Conservation (phyloP, 2,113 vertebrate genomes). For the Callipepla squamata region DNA sequence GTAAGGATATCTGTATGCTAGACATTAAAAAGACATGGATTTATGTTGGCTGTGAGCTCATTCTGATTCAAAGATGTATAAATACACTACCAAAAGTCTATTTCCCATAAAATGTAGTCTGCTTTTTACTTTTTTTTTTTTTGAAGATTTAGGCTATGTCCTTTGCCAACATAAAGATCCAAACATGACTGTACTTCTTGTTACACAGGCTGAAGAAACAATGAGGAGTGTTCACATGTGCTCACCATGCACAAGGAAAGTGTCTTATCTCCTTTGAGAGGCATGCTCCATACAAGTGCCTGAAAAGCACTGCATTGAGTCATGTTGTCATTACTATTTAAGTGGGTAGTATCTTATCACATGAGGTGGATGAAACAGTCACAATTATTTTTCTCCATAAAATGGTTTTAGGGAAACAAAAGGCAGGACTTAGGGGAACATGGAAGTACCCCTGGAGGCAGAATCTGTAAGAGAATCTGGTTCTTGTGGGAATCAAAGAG, state of each 20-base stretch:
- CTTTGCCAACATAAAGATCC: not conserved
- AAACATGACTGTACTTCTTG: too few relatives aligned
- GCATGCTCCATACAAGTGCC: not conserved
- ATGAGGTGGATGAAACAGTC: not conserved
- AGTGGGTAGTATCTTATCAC: not conserved
- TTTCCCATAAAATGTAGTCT: not conserved
- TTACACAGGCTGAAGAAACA: not conserved
- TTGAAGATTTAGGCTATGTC: not conserved
- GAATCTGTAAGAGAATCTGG: not conserved
- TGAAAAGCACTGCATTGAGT: not conserved
- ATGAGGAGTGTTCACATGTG: not conserved
- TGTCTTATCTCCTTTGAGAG: not conserved
- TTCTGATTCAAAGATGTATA: not conserved
- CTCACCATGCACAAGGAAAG: not conserved
- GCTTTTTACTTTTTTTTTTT: not conserved
- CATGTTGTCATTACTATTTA: not conserved
- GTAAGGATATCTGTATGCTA: not conserved
- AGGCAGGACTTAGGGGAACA: not conserved
- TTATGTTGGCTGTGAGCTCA: not conserved
- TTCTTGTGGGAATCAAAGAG: fast-evolving
- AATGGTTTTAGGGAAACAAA: not conserved
- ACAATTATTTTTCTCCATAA: not conserved
- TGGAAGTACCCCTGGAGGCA: not conserved
- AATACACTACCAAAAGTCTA: not conserved
- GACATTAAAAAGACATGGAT: not conserved